phyloP scores from a whole-genome alignment of 2,113 vertebrate species.

The Pseudonaja textilis region DNA sequence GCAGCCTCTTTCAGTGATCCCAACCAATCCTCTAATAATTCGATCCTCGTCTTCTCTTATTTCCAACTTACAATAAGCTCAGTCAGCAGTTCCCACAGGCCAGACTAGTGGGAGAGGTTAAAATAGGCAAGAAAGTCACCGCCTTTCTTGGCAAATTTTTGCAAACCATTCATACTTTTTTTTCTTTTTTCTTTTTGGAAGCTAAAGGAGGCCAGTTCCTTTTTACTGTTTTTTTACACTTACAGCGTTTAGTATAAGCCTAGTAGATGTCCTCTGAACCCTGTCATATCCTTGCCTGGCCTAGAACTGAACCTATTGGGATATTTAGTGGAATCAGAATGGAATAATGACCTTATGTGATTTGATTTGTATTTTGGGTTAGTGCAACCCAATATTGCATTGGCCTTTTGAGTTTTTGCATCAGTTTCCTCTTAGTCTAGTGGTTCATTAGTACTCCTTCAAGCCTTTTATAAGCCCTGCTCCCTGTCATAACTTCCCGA shows the following conservation, averaged over 20 bases:
- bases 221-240: not conserved
- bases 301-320: not conserved
- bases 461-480: not conserved
- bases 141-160: not conserved
- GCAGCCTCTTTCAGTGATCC: not conserved
- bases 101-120: not conserved
- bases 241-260: not conserved
- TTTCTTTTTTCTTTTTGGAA: not conserved
- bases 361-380: not conserved
- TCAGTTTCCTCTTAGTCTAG: not conserved
- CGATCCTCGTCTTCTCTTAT: not conserved
- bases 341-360: not conserved
- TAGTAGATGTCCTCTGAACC: not conserved
- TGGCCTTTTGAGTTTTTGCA: not conserved
- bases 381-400: not conserved
- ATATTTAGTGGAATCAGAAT: not conserved
- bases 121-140: not conserved
- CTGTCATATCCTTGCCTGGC: accelerated
- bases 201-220: not conserved
- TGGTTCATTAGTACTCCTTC: not conserved
- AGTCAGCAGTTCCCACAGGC: not conserved
- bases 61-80: not conserved
- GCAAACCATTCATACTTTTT: not conserved
- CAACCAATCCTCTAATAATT: not conserved
- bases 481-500: not conserved